phyloP scores from a whole-genome alignment of 1,140 invertebrate species.

The Monomorium pharaonis region DNA sequence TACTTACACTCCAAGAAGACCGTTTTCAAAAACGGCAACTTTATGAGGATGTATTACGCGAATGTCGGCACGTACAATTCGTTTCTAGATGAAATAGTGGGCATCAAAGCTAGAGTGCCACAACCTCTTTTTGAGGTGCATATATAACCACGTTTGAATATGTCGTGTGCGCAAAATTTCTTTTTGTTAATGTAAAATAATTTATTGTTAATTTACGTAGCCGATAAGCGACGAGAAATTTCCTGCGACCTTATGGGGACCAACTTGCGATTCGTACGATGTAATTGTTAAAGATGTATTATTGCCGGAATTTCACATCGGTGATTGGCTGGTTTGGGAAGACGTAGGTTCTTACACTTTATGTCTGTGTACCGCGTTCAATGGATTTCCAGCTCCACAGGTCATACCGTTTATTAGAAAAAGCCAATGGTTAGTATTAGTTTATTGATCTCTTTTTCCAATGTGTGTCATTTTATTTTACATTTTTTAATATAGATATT shows the following conservation, averaged over 20 bases:
- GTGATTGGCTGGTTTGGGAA: constrained; percentile 87
- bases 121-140: constrained; percentile 80
- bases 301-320: constrained; percentile 85
- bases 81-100: constrained; percentile 85
- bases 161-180: background rate
- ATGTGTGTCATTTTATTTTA: background rate
- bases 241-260: constrained; percentile 87
- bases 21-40: constrained; percentile 74
- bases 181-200: background rate
- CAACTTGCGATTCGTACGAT: constrained; percentile 89
- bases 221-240: constrained; percentile 70
- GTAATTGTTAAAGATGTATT: constrained; percentile 84
- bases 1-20: constrained; percentile 88
- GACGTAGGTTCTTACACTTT: constrained; percentile 89
- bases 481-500: background rate
- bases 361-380: constrained; percentile 85
- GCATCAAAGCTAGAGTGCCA: constrained; percentile 70
- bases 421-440: constrained; percentile 69
- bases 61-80: constrained; percentile 91
- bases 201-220: constrained; percentile 26
- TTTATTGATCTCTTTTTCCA: background rate
- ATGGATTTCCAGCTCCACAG: constrained; percentile 86
- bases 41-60: constrained; percentile 87
- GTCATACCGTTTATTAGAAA: constrained; percentile 80
- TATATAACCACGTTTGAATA: background rate